Conservation (phyloP, 2,888 invertebrate genomes). For the Mongoloraphidia duomilia region DNA sequence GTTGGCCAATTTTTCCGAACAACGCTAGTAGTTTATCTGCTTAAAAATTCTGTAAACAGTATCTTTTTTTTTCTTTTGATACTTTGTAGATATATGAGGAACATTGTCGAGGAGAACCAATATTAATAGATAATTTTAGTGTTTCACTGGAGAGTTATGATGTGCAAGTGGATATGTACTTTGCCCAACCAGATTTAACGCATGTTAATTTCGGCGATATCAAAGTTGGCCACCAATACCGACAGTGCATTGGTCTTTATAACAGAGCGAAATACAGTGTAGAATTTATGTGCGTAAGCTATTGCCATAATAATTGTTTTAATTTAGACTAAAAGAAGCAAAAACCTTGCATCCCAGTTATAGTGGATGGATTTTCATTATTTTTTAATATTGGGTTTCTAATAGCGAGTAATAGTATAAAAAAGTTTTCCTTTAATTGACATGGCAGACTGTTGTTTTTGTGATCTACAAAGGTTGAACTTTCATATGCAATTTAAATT, state of each 20-base stretch:
- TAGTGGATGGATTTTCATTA: too few relatives aligned
- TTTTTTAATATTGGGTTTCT: too few relatives aligned
- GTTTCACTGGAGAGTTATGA: constrained; percentile 45
- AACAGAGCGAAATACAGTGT: constrained; percentile 44
- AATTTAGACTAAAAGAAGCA: too few relatives aligned
- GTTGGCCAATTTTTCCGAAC: too few relatives aligned
- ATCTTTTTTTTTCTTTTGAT: not conserved
- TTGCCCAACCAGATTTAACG: constrained; percentile 30
- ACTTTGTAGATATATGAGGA: constrained; percentile 7
- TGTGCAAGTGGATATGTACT: constrained; percentile 37
- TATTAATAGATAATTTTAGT: constrained; percentile 12
- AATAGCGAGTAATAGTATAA: too few relatives aligned
- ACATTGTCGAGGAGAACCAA: constrained; percentile 13
- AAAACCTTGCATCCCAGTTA: too few relatives aligned
- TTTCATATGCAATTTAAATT: too few relatives aligned
- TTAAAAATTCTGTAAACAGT: not conserved
- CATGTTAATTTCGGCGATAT: constrained; percentile 40
- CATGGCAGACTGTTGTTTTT: too few relatives aligned
- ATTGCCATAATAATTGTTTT: not conserved
- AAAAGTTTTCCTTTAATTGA: too few relatives aligned
- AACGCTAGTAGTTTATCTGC: too few relatives aligned
- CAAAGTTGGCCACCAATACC: constrained; percentile 37
- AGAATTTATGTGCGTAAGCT: constrained; percentile 33
- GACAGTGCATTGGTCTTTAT: constrained; percentile 33
- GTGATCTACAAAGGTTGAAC: too few relatives aligned